phyloP scores from a whole-genome alignment of 2,113 vertebrate species.

The Silurus asotus region DNA sequence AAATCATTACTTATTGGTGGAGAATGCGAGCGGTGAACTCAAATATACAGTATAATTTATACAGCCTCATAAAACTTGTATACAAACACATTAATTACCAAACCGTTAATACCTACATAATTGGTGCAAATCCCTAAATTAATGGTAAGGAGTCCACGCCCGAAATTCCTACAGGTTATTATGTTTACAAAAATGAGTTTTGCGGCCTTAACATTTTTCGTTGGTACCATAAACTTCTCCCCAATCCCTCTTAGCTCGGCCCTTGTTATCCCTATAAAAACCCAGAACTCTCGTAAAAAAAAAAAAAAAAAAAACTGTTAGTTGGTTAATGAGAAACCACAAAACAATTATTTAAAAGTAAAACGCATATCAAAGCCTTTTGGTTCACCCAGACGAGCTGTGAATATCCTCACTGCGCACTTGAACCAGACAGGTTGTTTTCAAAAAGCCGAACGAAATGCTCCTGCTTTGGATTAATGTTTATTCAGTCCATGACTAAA shows the following conservation, averaged over 20 bases:
- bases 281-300: background rate
- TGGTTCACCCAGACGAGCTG: background rate
- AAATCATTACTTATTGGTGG: too few species aligned
- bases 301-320: background rate
- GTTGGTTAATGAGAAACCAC: background rate
- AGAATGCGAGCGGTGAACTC: too few species aligned
- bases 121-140: too few species aligned
- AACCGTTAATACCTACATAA: too few species aligned
- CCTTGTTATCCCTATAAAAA: background rate
- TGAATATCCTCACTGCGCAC: background rate
- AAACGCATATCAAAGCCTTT: background rate
- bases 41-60: too few species aligned
- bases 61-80: too few species aligned
- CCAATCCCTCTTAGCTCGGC: background rate
- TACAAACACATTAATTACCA: too few species aligned
- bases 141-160: too few species aligned
- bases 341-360: background rate
- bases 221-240: background rate
- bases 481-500: background rate
- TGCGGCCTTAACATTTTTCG: too few species aligned
- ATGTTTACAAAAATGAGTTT: too few species aligned
- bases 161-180: too few species aligned
- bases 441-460: background rate
- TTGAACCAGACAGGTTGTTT: background rate
- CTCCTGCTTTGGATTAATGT: background rate